phyloP scores from a whole-genome alignment of 2,797 vertebrate genomes.

The Garrulus glandarius region DNA sequence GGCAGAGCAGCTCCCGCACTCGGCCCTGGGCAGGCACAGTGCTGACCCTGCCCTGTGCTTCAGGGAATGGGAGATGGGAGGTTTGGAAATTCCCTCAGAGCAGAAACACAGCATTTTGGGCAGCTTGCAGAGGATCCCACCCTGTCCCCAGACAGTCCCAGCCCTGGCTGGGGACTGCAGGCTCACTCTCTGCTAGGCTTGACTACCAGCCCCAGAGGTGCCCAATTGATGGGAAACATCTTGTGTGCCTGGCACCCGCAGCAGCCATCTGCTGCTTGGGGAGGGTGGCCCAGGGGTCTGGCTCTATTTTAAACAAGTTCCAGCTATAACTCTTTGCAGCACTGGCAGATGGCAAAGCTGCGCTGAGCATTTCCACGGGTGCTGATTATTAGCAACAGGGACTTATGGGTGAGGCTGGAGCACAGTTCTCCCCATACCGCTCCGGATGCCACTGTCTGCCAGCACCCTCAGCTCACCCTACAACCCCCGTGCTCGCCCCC shows the following conservation, averaged over 20 bases:
- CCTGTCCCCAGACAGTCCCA: constrained; percentile 26
- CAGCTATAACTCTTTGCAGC: not conserved
- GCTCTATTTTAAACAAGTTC: not conserved
- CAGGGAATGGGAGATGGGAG: not conserved
- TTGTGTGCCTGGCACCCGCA: not conserved
- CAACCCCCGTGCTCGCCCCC: rapidly evolving
- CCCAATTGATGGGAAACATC: constrained; percentile 41
- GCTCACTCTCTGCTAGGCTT: not conserved
- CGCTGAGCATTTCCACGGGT: rapidly evolving
- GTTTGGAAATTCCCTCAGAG: constrained; percentile 8
- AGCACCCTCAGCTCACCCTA: not conserved
- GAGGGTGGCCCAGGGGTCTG: not conserved
- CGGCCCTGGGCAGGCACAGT: not conserved
- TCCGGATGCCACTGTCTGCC: rapidly evolving
- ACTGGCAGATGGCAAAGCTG: not conserved
- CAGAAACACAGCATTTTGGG: not conserved
- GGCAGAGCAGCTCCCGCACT: not conserved
- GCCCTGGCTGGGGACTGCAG: not conserved
- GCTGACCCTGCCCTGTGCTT: not conserved
- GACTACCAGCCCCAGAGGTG: constrained; percentile 12
- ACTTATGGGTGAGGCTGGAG: not conserved
- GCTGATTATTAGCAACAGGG: not conserved
- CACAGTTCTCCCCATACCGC: rapidly evolving
- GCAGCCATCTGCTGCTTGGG: not conserved
- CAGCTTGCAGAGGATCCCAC: not conserved